Base-by-base conservation (phyloP, 2,113 vertebrate genomes). In the Peromyscus californicus region DNA sequence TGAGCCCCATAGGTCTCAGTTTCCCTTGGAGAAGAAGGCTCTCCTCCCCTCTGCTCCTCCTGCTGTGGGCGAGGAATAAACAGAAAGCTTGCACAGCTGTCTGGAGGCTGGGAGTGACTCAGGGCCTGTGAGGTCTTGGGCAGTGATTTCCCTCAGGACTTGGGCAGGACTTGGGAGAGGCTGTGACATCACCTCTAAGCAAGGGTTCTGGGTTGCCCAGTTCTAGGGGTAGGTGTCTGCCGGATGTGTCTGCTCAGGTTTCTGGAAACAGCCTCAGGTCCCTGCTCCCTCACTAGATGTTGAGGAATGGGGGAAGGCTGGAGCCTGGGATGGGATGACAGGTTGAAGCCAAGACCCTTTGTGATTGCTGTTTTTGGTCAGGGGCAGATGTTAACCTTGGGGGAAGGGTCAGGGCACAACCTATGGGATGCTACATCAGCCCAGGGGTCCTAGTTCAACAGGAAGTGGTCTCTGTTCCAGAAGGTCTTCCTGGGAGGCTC, bases 11-110 rank as follows among this genome's bases (percentile, higher is more conserved):
- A 16, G 69, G 67, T 86, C 96, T 98, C 95, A 93, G 96, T 91
- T 97, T 98, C 76, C 92, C 92, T 57, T 29, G 72, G 85, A 79
- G 94, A 83, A 96, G 87, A 48, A 93, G 84, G 29, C 79, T n/a
- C 31, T 42, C 54, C 4, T 74, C 59, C 39, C 48, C 36, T 21
- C 19, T 5, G 0, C 48, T 74, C 65, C 39, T 67, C 89, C 88
- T 87, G 84, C 33, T 65, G 33, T 15, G 1, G 33, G 31, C 5
- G 59, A 72, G 78, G 76, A 82, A 51, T 97, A 89, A 95, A 94
- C 94, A 80, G 78, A 91, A 67, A 36, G 75, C 82, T 90, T 3
- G 2, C 72, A 69, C 39, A 72, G 79, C 83, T 95, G 87, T 15
- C 31, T 39, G 94, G 88, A 90, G 63, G 42, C 86, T 1, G 57